A percentile compares a stretch with the other conserved stretches of the same genome.
These are phyloP conservation scores for Tetheella fluctuosa DNA, from an alignment of 2,888 invertebrate species.

Conservation along the genomic window DNA sequence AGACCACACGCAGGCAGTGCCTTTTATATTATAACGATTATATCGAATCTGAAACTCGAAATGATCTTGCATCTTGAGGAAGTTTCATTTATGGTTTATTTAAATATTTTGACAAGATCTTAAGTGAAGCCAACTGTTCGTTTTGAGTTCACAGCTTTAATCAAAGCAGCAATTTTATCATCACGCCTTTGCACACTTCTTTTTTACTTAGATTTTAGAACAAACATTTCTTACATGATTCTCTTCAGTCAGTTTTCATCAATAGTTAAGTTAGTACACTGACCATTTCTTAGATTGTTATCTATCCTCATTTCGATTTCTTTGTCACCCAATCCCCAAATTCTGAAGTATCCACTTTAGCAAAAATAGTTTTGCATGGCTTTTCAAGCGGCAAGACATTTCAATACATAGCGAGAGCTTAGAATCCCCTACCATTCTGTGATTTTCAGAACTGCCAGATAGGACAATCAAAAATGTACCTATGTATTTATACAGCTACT, in stretches of 20 bases:
- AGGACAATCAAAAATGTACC: neutral
- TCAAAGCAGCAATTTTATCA: neutral
- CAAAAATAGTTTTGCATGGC: neutral
- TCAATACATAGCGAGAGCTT: no score
- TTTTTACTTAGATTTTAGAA: neutral
- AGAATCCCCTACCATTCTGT: neutral
- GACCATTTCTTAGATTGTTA: no score
- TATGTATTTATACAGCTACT: no score
- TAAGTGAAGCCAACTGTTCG: slow-evolving; percentile 5
- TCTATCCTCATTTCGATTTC: no score
- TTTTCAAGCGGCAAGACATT: neutral
- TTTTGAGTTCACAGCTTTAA: slow-evolving; percentile 5
- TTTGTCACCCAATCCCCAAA: no score
- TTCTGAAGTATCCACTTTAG: neutral
- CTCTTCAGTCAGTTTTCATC: no score
- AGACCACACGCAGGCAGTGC: slow-evolving; percentile 39
- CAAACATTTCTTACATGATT: neutral
- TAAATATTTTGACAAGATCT: slow-evolving; percentile 31
- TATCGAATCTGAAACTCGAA: slow-evolving; percentile 30
- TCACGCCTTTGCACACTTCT: neutral
- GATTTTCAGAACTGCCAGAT: neutral
- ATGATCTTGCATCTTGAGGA: slow-evolving; percentile 18
- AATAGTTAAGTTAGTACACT: neutral
- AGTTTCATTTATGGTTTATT: slow-evolving; percentile 25
- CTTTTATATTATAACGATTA: slow-evolving; percentile 18